Conservation (phyloP, 1,140 invertebrate species). For the Heliconius congener region DNA sequence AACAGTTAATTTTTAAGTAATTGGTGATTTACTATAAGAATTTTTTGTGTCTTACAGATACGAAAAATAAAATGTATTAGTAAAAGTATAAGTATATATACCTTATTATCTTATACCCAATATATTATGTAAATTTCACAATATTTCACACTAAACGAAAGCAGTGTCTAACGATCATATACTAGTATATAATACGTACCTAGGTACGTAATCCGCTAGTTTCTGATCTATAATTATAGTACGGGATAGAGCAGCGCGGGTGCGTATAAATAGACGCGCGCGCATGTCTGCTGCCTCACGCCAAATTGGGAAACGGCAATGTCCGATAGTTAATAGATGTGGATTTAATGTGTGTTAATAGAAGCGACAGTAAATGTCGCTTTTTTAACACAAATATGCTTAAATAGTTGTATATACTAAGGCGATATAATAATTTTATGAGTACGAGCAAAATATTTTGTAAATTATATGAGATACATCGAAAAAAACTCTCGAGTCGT, state of each 20-base stretch:
- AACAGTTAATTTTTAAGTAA: not conserved
- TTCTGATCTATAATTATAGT: constrained; percentile 67
- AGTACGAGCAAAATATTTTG: not conserved
- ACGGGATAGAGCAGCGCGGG: constrained; percentile 46
- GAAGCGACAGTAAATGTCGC: too few species aligned
- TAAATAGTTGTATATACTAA: too few species aligned
- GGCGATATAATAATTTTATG: too few species aligned
- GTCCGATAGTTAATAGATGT: constrained; percentile 43
- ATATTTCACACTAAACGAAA: constrained; percentile 4
- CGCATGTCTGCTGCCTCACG: constrained; percentile 55
- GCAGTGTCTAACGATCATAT: not conserved
- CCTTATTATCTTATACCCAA: too few species aligned
- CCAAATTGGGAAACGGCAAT: constrained; percentile 71
- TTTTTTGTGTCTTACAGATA: too few species aligned
- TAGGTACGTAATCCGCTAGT: constrained; percentile 52
- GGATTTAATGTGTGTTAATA: too few species aligned
- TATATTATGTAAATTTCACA: not conserved
- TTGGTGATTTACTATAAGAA: too few species aligned
- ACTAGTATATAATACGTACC: too few species aligned
- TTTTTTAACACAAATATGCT: too few species aligned
- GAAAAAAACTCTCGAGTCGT: too few species aligned
- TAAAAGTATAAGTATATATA: too few species aligned
- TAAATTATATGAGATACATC: not conserved
- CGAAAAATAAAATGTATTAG: too few species aligned
- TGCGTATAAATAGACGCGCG: constrained; percentile 68